Percentiles rank a stretch among this genome's conserved stretches.
These are phyloP conservation scores for Ptychochromis oligacanthus DNA, from an alignment of 2,113 vertebrate genomes.

Conservation along the genomic window DNA sequence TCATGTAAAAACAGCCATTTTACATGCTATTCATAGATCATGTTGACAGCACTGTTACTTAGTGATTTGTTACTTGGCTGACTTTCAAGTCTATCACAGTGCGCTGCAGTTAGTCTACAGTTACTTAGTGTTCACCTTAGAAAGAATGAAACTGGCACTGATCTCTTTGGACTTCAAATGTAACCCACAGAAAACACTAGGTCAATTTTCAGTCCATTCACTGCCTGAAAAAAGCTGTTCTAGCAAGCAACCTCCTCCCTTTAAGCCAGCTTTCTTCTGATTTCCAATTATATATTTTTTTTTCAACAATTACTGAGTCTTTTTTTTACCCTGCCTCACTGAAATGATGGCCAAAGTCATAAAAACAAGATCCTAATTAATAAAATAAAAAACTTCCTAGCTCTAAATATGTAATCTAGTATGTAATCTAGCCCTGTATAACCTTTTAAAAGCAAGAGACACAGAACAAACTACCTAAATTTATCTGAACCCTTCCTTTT, in stretches of 20 bases:
- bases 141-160: not conserved
- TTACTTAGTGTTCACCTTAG: no score
- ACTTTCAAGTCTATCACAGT: slow-evolving; percentile 1
- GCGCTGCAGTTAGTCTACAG: not conserved
- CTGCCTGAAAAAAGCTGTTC: no score
- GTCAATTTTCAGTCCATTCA: no score
- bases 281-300: no score
- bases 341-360: not conserved
- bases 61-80: slow-evolving; percentile 15
- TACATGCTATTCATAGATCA: slow-evolving; percentile 18
- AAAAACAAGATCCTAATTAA: not conserved
- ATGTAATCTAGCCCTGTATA: no score
- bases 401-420: not conserved
- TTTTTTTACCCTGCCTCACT: not conserved
- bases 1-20: slow-evolving; percentile 25
- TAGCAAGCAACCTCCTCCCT: not conserved
- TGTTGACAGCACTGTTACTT: slow-evolving; percentile 39
- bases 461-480: not conserved
- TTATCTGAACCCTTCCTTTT: not conserved
- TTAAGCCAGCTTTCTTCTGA: no score
- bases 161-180: not conserved
- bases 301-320: not conserved
- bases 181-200: not conserved
- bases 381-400: not conserved
- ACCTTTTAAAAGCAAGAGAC: not conserved